A percentile compares a stretch with the other conserved stretches of the same genome.
These are phyloP conservation scores for Leucophenga varia DNA, from an alignment of 1,140 invertebrate species.

Conservation along the genomic window DNA sequence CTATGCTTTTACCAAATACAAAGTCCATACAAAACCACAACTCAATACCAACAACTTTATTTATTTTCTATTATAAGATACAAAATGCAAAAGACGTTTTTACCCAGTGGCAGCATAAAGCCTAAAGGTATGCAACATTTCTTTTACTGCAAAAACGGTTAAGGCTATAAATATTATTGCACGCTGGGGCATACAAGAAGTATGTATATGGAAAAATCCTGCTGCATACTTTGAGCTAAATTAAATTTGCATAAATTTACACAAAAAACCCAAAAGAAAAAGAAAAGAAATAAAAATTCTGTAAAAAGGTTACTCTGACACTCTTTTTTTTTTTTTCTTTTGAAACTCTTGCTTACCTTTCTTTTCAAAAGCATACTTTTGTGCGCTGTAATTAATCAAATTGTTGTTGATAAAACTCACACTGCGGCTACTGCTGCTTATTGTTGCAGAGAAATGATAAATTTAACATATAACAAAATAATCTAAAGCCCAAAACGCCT, in stretches of 20 bases:
- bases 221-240: conserved; percentile 29
- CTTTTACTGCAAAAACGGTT: neutral
- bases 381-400: conserved; percentile 45
- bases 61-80: no score
- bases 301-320: no score
- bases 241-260: conserved; percentile 46
- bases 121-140: conserved; percentile 8
- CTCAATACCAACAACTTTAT: no score
- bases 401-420: conserved; percentile 16
- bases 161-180: conserved; percentile 23
- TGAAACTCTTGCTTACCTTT: no score
- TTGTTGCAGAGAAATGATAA: conserved; percentile 26
- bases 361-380: no score
- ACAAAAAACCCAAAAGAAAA: neutral
- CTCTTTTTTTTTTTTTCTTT: no score
- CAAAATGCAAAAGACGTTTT: no score
- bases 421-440: neutral
- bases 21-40: no score
- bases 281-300: no score
- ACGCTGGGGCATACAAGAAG: conserved; percentile 12
- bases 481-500: neutral
- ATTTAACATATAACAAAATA: conserved; percentile 13
- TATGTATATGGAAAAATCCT: neutral
- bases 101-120: no score
- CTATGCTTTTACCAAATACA: no score